phyloP scores from a whole-genome alignment of 2,888 invertebrate genomes.

The Eugnorisma glareosa region DNA sequence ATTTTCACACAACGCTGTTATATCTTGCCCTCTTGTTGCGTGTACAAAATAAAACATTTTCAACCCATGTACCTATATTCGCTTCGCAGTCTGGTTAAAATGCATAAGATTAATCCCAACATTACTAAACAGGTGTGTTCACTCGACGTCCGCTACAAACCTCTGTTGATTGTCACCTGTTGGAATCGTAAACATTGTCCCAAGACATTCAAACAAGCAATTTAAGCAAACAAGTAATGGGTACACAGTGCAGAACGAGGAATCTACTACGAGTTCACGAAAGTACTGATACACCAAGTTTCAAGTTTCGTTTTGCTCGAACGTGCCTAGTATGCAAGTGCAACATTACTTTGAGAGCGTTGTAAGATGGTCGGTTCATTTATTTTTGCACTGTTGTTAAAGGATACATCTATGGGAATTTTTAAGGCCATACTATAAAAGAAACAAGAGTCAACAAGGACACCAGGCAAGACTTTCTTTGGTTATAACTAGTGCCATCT shows the following conservation, averaged over 20 bases:
- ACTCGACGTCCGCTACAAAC: conserved; percentile 66
- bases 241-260: conserved; percentile 59
- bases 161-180: conserved; percentile 81
- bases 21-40: neutral
- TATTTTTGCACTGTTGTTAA: conserved; percentile 26
- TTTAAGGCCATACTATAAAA: neutral
- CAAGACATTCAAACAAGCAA: conserved; percentile 80
- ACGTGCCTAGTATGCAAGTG: conserved; percentile 34
- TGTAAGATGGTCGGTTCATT: conserved; percentile 33
- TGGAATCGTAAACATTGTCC: conserved; percentile 81
- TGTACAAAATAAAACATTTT: neutral
- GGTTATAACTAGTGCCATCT: neutral
- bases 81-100: neutral
- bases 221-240: conserved; percentile 75
- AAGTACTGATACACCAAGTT: conserved; percentile 52
- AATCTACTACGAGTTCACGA: conserved; percentile 48
- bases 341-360: conserved; percentile 21
- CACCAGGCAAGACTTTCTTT: neutral
- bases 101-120: conserved; percentile 25
- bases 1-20: neutral
- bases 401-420: neutral
- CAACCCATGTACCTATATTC: no score
- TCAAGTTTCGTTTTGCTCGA: conserved; percentile 60
- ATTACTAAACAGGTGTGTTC: conserved; percentile 54
- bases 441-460: neutral